Conservation (phyloP, 2,888 invertebrate species). For the Lithosia quadra region DNA sequence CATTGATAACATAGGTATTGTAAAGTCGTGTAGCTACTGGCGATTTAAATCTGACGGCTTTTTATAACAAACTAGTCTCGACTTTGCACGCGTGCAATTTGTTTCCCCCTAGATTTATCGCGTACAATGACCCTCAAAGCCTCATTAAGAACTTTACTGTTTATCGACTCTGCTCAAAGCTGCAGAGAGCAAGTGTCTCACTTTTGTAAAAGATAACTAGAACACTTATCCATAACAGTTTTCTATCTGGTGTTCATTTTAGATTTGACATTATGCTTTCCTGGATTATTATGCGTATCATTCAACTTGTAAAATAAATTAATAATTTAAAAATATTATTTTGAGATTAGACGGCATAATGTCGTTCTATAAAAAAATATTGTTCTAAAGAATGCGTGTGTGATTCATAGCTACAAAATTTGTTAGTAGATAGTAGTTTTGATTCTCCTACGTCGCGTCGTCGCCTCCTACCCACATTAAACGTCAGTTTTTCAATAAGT, state of each 20-base stretch:
- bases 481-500: neutral
- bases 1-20: neutral
- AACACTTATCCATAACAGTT: too few relatives aligned
- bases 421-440: neutral
- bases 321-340: too few relatives aligned
- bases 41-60: neutral
- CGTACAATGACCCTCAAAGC: too few relatives aligned
- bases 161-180: too few relatives aligned
- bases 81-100: neutral
- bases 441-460: neutral
- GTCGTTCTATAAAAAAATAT: conserved; percentile 25
- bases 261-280: too few relatives aligned
- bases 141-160: too few relatives aligned
- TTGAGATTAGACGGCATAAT: conserved; percentile 34
- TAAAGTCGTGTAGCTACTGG: conserved; percentile 1
- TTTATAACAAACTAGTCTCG: neutral
- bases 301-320: too few relatives aligned
- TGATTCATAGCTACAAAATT: conserved; percentile 21
- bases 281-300: too few relatives aligned
- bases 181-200: too few relatives aligned
- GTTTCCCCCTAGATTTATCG: too few relatives aligned
- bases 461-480: neutral
- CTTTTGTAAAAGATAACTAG: too few relatives aligned
- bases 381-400: conserved; percentile 20
- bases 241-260: too few relatives aligned